phyloP scores from a whole-genome alignment of 2,888 invertebrate species.

The Philonicus albiceps region DNA sequence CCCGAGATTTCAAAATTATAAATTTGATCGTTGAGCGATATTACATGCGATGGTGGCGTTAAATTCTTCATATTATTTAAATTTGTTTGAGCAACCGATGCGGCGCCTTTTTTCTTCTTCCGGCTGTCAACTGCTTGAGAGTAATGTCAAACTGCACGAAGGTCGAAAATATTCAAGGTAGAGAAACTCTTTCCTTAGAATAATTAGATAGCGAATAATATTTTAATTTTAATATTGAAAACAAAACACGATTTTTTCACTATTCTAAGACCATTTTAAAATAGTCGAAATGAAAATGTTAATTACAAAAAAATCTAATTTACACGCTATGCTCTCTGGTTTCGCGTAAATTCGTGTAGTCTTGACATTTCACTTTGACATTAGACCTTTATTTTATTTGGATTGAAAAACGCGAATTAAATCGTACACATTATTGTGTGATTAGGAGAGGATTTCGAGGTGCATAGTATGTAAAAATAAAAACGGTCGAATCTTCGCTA shows the following conservation, averaged over 20 bases:
- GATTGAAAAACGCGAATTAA: neutral
- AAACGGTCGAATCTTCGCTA: neutral
- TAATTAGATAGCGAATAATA: neutral
- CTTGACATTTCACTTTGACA: neutral
- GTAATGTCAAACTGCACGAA: neutral
- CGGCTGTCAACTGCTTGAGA: neutral
- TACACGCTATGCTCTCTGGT: neutral
- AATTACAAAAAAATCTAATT: neutral
- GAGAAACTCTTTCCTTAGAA: neutral
- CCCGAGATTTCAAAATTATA: slow-evolving; percentile 69
- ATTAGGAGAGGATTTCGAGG: neutral
- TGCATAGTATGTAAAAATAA: neutral
- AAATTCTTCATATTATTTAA: slow-evolving; percentile 54
- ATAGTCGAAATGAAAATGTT: neutral
- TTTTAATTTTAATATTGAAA: neutral
- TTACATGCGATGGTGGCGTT: slow-evolving; percentile 61
- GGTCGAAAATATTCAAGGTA: neutral
- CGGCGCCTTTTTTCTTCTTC: neutral
- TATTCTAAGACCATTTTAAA: neutral
- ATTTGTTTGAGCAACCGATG: neutral
- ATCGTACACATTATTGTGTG: neutral
- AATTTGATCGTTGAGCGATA: slow-evolving; percentile 67
- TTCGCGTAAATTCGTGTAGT: neutral
- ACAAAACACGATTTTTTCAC: neutral
- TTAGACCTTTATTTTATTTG: neutral